Evolutionary conservation across 2,797 vertebrate species (phyloP).

Genomic region (Scarus forsteni): DNA sequence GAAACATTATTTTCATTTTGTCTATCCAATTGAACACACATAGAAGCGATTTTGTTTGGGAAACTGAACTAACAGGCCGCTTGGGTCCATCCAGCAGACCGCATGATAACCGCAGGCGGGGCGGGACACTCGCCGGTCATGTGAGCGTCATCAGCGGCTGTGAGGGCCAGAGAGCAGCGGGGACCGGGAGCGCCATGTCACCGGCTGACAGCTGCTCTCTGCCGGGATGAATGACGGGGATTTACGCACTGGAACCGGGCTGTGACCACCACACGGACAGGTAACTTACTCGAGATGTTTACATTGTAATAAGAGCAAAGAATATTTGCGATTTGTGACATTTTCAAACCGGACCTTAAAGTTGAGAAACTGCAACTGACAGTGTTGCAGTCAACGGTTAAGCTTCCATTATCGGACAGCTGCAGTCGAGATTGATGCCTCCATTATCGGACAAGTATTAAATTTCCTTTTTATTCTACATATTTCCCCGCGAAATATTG

Average conservation of each 20-base stretch:
- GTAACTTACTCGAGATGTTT: not conserved
- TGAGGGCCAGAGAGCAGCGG: constrained; percentile 13
- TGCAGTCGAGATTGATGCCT: accelerated
- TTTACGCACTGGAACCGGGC: not conserved
- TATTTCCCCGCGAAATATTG: not conserved
- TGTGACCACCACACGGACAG: constrained; percentile 5
- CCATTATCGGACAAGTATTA: constrained; percentile 27
- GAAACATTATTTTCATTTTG: not conserved
- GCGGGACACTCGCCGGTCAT: constrained; percentile 60
- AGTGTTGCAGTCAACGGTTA: accelerated
- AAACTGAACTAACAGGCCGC: not conserved
- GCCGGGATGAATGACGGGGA: not conserved
- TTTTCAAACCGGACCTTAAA: not conserved
- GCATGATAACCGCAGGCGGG: constrained; percentile 62
- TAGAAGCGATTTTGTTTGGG: accelerated
- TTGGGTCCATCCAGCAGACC: not conserved
- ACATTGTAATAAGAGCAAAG: accelerated
- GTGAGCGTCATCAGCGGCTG: constrained; percentile 70
- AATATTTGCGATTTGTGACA: not conserved
- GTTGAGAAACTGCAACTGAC: not conserved
- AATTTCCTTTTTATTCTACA: accelerated
- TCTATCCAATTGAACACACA: not conserved
- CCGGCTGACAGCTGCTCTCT: not conserved
- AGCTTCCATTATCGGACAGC: constrained; percentile 37
- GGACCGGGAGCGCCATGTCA: constrained; percentile 48